Evolutionary conservation across 2,888 invertebrate genomes (phyloP).

Genomic region (Temnothorax unifasciatus): DNA sequence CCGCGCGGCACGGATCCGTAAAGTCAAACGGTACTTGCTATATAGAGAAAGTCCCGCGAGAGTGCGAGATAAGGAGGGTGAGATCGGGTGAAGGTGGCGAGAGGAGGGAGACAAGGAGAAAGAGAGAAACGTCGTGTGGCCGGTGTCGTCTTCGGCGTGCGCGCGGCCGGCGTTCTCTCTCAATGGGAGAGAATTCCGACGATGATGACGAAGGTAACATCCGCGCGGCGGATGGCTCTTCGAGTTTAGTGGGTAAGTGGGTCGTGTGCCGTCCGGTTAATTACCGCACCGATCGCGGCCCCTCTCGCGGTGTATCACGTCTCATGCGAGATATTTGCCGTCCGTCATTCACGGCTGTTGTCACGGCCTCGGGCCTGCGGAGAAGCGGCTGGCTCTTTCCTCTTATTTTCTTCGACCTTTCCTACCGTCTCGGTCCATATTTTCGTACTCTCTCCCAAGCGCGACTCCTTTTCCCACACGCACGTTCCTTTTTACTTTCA

Average conservation of each 20-base stretch:
- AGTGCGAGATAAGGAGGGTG: conserved; percentile 50
- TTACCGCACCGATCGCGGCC: conserved; percentile 80
- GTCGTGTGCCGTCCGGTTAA: conserved; percentile 81
- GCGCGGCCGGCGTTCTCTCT: conserved; percentile 16
- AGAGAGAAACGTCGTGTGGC: conserved; percentile 60
- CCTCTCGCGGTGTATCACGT: conserved; percentile 31
- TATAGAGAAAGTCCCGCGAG: conserved; percentile 83
- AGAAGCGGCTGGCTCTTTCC: not conserved
- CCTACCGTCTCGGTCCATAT: not conserved
- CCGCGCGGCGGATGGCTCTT: conserved; percentile 68
- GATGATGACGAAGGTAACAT: conserved; percentile 56
- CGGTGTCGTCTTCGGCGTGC: not conserved
- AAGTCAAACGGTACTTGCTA: conserved; percentile 84
- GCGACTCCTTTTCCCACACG: not conserved
- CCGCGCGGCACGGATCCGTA: conserved; percentile 63
- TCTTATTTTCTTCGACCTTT: conserved; percentile 19
- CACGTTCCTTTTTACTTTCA: conserved; percentile 31
- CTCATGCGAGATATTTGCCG: conserved; percentile 7
- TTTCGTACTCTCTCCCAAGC: conserved; percentile 17
- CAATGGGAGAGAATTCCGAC: conserved; percentile 52
- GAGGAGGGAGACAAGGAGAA: conserved; percentile 50
- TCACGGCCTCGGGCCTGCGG: not conserved
- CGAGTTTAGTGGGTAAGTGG: conserved; percentile 85
- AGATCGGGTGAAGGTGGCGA: conserved; percentile 35
- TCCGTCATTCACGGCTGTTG: conserved; percentile 27